These are phyloP conservation scores for Scortum barcoo DNA, from an alignment of 2,113 vertebrate genomes.

Conservation along the genomic window DNA sequence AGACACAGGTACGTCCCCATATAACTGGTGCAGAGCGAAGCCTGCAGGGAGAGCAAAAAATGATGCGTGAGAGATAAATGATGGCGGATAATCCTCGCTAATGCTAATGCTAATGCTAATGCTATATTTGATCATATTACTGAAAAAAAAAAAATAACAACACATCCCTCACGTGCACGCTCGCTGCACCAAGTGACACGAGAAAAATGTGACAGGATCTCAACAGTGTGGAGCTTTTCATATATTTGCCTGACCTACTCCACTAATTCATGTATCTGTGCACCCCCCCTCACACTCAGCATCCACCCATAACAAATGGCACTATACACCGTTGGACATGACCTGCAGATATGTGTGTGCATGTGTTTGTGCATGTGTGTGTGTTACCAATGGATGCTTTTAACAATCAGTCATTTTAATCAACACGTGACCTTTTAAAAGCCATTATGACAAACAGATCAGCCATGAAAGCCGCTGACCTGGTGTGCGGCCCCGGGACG, in stretches of 20 bases:
- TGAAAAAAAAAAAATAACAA: too few species aligned
- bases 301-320: constrained; percentile 63
- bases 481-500: constrained; percentile 57
- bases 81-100: constrained; percentile 68
- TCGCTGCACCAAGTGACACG: neutral
- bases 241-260: constrained; percentile 66
- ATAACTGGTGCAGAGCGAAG: too few species aligned
- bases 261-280: constrained; percentile 46
- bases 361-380: neutral
- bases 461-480: constrained; percentile 74
- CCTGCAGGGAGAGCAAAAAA: constrained; percentile 53
- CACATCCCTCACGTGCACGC: neutral
- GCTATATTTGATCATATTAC: constrained; percentile 18
- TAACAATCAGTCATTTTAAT: constrained; percentile 81
- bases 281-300: constrained; percentile 46
- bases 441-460: constrained; percentile 81
- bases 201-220: constrained; percentile 17
- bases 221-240: constrained; percentile 35
- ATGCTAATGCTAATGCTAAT: constrained; percentile 44
- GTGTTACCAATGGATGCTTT: constrained; percentile 34
- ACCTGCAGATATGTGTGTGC: constrained; percentile 11
- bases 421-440: constrained; percentile 83
- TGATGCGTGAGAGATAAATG: constrained; percentile 66
- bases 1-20: constrained; percentile 58
- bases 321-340: constrained; percentile 47